Base-by-base conservation (phyloP, 2,797 vertebrate species). In the Sandelia bainsii region DNA sequence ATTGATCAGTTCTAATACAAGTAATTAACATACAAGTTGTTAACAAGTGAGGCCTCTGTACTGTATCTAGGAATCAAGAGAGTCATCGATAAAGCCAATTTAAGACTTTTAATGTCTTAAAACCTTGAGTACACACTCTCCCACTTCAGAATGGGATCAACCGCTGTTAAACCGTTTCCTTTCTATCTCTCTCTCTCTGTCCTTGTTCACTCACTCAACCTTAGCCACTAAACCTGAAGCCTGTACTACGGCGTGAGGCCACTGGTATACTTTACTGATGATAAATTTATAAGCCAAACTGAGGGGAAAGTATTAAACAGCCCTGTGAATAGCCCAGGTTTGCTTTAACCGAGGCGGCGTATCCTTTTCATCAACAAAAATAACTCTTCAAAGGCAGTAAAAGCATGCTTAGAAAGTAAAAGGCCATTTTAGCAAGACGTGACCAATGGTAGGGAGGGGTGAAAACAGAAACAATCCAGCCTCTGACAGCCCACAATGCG, bases 321-420 rank as follows among this genome's bases (percentile, higher is more conserved):
- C 90, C 87, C 84, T 85, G 87, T 85, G 89, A 93, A 93, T 93
- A 90, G 90, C 93, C 39, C 52, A 72, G 89, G 83, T 89, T 91
- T 84, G 64, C 91, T 92, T 92, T 84, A 89, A 84, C 92, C 72
- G 66, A 86, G 87, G 83, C 81, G 66, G 83, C 84, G 71, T 93
- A 94, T 94, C 93, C 85, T 94, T 94, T 94, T 95, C 93, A 94
- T 94, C 92, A 94, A 92, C 94, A 93, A 91, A 95, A 95, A 94
- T 92, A 93, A 90, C 90, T 88, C 91, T 92, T 94, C 93, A 93
- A 89, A 93, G 91, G 86, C 92, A 80, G 92, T 93, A 90, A 95
- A 92, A 95, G 93, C 93, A 92, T 92, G 93, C 92, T 93, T 92
- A 90, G 91, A 89, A 83, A 91, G 91, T 94, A 94, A 94, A 94